phyloP scores from a whole-genome alignment of 64 coral and sea anemone species.

The Montipora sp. region DNA sequence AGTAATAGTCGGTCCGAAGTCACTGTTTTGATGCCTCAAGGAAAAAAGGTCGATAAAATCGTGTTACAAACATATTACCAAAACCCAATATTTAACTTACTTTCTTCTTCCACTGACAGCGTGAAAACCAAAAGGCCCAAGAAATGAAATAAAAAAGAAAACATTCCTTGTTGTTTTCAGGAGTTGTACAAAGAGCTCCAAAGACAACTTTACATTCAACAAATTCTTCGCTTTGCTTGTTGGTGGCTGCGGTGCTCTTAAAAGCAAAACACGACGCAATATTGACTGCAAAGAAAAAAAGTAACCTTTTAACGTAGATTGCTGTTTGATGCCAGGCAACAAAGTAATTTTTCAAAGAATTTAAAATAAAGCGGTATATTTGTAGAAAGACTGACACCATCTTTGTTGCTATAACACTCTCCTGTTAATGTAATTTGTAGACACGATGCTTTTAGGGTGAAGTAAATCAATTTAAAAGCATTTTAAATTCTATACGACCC shows the following conservation, averaged over 20 bases:
- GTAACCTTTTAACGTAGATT: neutral
- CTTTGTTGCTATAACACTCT: constrained; percentile 12
- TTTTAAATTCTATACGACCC: too few species aligned
- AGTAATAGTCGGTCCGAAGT: too few species aligned
- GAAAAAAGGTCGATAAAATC: neutral
- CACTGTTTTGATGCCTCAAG: neutral
- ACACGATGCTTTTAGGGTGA: neutral
- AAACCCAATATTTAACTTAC: constrained; percentile 34
- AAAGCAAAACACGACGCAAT: neutral
- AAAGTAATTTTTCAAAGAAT: constrained; percentile 8
- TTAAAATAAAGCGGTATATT: neutral
- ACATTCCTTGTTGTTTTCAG: neutral
- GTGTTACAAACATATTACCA: neutral
- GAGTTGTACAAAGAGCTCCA: too few species aligned
- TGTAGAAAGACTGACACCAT: neutral
- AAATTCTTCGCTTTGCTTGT: neutral
- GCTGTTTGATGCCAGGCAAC: neutral
- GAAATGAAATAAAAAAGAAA: neutral
- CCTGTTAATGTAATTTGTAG: neutral
- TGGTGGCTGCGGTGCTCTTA: neutral
- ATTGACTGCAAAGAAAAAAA: neutral
- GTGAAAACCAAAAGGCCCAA: neutral
- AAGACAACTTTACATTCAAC: neutral
- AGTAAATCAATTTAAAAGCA: neutral
- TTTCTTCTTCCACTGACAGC: neutral